Percentiles rank a stretch among this genome's conserved stretches.
Conservation (phyloP, 2,113 vertebrate species). For the Paratilapia polleni region DNA sequence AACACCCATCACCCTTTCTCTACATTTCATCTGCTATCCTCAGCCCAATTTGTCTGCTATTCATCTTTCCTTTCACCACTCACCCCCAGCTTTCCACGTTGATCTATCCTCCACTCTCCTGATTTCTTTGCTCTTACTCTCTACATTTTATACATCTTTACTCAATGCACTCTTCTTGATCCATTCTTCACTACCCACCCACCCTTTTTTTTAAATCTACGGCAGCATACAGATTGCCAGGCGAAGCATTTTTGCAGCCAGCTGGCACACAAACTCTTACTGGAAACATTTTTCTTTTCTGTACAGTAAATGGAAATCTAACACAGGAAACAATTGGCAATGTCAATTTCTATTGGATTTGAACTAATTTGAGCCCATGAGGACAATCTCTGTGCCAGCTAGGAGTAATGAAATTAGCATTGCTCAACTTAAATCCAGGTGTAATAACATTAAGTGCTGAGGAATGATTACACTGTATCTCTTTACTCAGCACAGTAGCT, state of each 20-base stretch:
- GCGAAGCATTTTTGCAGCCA: constrained; percentile 59
- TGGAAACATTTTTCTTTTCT: constrained; percentile 45
- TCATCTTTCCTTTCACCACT: constrained; percentile 22
- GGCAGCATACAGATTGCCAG: constrained; percentile 18
- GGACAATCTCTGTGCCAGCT: constrained; percentile 24
- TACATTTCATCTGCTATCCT: constrained; percentile 31
- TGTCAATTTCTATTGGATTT: constrained; percentile 27
- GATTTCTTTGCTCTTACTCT: constrained; percentile 42
- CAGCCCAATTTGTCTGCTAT: constrained; percentile 27
- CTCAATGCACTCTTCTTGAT: constrained; percentile 48
- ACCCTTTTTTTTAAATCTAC: not conserved
- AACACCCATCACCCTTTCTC: constrained; percentile 35
- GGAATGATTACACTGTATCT: not conserved
- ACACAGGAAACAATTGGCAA: constrained; percentile 39
- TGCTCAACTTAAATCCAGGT: constrained; percentile 26
- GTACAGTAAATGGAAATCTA: constrained; percentile 56
- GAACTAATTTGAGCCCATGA: constrained; percentile 25
- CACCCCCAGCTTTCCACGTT: constrained; percentile 14
- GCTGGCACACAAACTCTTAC: constrained; percentile 53
- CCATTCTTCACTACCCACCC: constrained; percentile 13
- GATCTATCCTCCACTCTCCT: constrained; percentile 50
- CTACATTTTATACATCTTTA: constrained; percentile 60
- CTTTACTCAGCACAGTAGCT: constrained; percentile 29
- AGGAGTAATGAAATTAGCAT: constrained; percentile 47
- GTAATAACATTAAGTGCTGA: constrained; percentile 62